Percentiles rank a stretch among this genome's conserved stretches.
These are phyloP conservation scores for Germaria angustata DNA, from an alignment of 2,888 invertebrate species.

Conservation along the genomic window DNA sequence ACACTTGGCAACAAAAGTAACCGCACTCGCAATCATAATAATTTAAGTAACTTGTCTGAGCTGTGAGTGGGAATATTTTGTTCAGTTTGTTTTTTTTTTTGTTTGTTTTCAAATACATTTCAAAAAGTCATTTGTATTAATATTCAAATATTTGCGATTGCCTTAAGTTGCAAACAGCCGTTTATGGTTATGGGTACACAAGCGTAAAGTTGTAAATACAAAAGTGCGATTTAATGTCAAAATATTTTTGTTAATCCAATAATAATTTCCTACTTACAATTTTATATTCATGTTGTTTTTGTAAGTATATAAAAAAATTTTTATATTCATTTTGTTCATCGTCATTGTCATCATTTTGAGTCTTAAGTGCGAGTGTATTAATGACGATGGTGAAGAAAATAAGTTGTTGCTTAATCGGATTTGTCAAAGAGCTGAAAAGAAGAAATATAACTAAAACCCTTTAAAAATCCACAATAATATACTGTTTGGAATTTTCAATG, in stretches of 20 bases:
- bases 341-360: slow-evolving; percentile 33
- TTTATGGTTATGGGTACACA: slow-evolving; percentile 6
- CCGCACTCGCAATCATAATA: slow-evolving; percentile 1
- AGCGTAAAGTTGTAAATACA: slow-evolving; percentile 44
- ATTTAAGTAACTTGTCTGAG: not conserved
- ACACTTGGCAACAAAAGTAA: slow-evolving; percentile 31
- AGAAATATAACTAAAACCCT: slow-evolving; percentile 22
- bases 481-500: not conserved
- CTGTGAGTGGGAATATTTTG: slow-evolving; percentile 45
- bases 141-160: slow-evolving; percentile 36
- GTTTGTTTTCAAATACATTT: not conserved
- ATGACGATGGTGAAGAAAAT: slow-evolving; percentile 5
- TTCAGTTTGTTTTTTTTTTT: not conserved
- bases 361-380: not conserved
- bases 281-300: not conserved
- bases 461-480: slow-evolving; percentile 36
- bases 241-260: slow-evolving; percentile 62
- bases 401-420: slow-evolving; percentile 46
- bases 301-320: not conserved
- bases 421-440: slow-evolving; percentile 22
- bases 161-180: not conserved
- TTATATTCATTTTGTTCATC: not conserved
- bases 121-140: slow-evolving; percentile 50
- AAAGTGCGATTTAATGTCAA: slow-evolving; percentile 58
- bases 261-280: slow-evolving; percentile 59